These are phyloP conservation scores for Campoletis raptor DNA, from an alignment of 2,888 invertebrate genomes.

Conservation along the genomic window DNA sequence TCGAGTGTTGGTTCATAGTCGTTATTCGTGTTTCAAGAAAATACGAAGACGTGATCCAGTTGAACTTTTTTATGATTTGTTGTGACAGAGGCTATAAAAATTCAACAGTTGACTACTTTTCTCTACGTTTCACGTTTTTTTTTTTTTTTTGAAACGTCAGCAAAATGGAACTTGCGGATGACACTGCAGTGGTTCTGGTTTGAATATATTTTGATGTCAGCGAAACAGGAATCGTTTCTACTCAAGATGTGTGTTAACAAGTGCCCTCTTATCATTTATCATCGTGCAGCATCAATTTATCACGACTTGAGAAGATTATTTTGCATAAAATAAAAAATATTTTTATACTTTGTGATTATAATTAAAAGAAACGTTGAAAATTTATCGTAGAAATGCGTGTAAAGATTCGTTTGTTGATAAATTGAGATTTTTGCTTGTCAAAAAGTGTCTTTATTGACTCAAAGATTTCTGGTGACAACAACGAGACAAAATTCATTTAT, in stretches of 20 bases:
- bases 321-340: neutral
- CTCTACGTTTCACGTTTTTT: neutral
- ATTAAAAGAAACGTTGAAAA: neutral
- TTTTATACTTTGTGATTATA: neutral
- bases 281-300: conserved; percentile 20
- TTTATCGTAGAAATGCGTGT: neutral
- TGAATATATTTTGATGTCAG: conserved; percentile 26
- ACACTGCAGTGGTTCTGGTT: neutral
- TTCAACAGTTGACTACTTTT: neutral
- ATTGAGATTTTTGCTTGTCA: neutral
- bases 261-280: conserved; percentile 53
- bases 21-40: neutral
- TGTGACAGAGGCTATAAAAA: neutral
- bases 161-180: conserved; percentile 18
- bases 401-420: neutral
- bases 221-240: conserved; percentile 49
- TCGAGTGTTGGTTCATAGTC: neutral
- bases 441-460: neutral
- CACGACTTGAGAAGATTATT: neutral
- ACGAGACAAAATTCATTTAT: neutral
- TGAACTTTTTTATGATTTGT: neutral
- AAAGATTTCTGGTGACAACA: neutral
- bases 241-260: conserved; percentile 22
- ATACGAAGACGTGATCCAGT: neutral
- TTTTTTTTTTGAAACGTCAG: conserved; percentile 22